Conservation (phyloP, 2,888 invertebrate species). For the Ochropleura plecta region DNA sequence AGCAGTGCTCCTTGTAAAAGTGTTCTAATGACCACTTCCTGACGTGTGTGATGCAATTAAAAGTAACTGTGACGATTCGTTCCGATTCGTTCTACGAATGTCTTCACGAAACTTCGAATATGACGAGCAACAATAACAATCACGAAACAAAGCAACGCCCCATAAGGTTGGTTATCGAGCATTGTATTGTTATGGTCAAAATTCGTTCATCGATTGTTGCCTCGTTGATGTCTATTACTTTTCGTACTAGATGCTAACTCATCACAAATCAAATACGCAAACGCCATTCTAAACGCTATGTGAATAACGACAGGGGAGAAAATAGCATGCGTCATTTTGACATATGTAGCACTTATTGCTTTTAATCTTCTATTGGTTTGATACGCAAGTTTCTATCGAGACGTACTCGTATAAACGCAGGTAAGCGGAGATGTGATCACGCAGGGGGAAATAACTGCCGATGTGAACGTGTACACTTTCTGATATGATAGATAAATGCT, state of each 20-base stretch:
- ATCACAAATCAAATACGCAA: conserved; percentile 5
- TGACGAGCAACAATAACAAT: conserved; percentile 27
- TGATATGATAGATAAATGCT: conserved; percentile 63
- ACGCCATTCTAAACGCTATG: conserved; percentile 5
- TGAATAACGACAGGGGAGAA: neutral
- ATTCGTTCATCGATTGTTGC: neutral
- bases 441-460: conserved; percentile 72
- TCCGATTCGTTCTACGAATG: conserved; percentile 43
- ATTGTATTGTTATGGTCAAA: conserved; percentile 8
- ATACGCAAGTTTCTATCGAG: conserved; percentile 71
- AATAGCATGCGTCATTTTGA: conserved; percentile 26
- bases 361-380: conserved; percentile 37
- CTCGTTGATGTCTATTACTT: conserved; percentile 11
- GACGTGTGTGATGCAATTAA: conserved; percentile 69
- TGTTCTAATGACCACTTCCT: conserved; percentile 70
- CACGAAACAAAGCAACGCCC: conserved; percentile 13
- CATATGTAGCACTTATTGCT: conserved; percentile 18
- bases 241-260: neutral
- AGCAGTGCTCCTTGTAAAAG: conserved; percentile 55
- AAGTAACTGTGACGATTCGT: conserved; percentile 56
- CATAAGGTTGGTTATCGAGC: neutral
- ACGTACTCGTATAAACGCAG: conserved; percentile 63
- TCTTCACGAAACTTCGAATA: conserved; percentile 41
- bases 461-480: conserved; percentile 64
- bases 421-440: conserved; percentile 74